phyloP scores from a whole-genome alignment of 2,797 vertebrate species.

The Melanotaenia parkinsoni region DNA sequence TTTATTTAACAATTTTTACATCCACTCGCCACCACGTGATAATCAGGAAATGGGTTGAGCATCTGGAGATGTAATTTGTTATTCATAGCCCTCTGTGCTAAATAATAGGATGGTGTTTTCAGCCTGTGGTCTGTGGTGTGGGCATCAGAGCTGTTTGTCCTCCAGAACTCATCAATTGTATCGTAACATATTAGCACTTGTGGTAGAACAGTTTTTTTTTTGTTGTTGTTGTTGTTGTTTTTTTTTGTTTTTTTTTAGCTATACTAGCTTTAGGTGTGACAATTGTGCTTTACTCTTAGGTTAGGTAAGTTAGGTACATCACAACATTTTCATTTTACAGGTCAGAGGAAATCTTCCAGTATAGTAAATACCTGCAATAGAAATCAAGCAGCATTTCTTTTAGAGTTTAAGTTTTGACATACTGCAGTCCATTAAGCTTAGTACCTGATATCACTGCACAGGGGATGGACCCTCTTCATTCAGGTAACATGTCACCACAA shows the following conservation, averaged over 20 bases:
- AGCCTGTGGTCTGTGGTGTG: slow-evolving; percentile 50
- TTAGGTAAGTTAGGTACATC: no score
- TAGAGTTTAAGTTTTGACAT: not conserved
- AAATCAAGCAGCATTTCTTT: not conserved
- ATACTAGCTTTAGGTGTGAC: not conserved
- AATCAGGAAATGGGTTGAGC: slow-evolving; percentile 49
- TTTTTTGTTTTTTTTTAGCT: slow-evolving; percentile 10
- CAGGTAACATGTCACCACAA: not conserved
- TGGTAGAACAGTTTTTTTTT: not conserved
- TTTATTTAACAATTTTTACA: slow-evolving; percentile 52
- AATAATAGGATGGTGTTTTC: slow-evolving; percentile 31
- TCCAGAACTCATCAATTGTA: slow-evolving; percentile 24
- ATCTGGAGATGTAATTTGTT: slow-evolving; percentile 33
- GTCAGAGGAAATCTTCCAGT: not conserved
- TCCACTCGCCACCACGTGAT: slow-evolving; percentile 62
- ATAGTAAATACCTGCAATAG: no score
- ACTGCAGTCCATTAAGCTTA: not conserved
- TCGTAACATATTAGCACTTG: slow-evolving; percentile 24
- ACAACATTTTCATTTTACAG: not conserved
- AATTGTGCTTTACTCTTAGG: not conserved
- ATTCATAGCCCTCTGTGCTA: slow-evolving; percentile 37
- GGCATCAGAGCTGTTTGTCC: slow-evolving; percentile 22
- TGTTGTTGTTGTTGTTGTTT: slow-evolving; percentile 3
- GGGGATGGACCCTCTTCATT: not conserved
- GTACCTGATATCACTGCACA: not conserved